These are phyloP conservation scores for Drosophila ezoana DNA, from an alignment of 2,888 invertebrate species.

Conservation along the genomic window DNA sequence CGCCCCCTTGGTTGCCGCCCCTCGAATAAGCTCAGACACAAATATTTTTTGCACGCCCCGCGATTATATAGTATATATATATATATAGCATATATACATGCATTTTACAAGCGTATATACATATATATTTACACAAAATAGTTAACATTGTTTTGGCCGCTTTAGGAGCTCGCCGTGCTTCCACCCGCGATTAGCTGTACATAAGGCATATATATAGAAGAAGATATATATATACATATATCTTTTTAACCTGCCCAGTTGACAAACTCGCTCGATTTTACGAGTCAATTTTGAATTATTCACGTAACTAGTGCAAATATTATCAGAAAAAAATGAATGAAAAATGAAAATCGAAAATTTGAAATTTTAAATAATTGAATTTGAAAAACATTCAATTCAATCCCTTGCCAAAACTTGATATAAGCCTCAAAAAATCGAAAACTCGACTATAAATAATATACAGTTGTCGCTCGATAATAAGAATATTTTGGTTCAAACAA, in stretches of 20 bases:
- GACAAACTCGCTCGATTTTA: slow-evolving; percentile 49
- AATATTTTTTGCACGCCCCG: slow-evolving; percentile 16
- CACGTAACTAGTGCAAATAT: neutral
- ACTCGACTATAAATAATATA: neutral
- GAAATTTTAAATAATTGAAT: neutral
- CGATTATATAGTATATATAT: slow-evolving; percentile 10
- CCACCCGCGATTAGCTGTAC: slow-evolving; percentile 40
- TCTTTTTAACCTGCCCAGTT: slow-evolving; percentile 36
- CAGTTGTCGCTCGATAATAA: neutral
- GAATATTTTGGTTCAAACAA: neutral
- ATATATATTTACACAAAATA: slow-evolving; percentile 27
- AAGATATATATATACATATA: slow-evolving; percentile 7
- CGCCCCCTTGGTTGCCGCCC: slow-evolving; percentile 57
- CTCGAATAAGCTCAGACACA: slow-evolving; percentile 69
- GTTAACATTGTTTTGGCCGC: slow-evolving; percentile 43
- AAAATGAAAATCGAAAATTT: neutral
- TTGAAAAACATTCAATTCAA: neutral
- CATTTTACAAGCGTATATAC: slow-evolving; percentile 14
- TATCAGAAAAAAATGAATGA: neutral
- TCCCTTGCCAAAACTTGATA: slow-evolving; percentile 18
- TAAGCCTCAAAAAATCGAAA: slow-evolving; percentile 2
- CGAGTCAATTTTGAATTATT: slow-evolving; percentile 12
- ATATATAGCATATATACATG: slow-evolving; percentile 5
- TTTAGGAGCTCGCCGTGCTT: slow-evolving; percentile 43
- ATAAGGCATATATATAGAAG: slow-evolving; percentile 21